Evolutionary conservation across 2,113 vertebrate genomes (phyloP), one percentile per base, ranked within the genome.

Genomic region (Urocitellus parryii): DNA sequence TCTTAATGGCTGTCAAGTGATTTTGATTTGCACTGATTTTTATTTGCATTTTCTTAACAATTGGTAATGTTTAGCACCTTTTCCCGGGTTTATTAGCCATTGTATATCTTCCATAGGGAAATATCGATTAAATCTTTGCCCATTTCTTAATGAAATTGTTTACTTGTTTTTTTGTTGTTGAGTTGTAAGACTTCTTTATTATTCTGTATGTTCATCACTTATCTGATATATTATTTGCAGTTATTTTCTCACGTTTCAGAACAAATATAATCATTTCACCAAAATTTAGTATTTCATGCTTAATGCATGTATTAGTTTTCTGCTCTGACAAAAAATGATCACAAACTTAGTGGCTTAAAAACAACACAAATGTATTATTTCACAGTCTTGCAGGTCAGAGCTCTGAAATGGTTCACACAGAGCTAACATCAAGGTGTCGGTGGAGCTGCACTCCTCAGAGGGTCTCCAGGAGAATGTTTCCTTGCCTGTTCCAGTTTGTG

Each of bases 231-330:
- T 94, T 14, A 86, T 73, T 61, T 58, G 22, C 48, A 95, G 76
- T 63, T 76, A 83, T 96, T 93, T 95, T 63, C n/a, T 90, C n/a
- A 20, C 20, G 11, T 79, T 56, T 68, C 80, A 73, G 95, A 95
- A 92, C 20, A 95, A 97, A 80, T n/a, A 72, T 27, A 94, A 95
- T 73, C 3, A 37, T 61, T 8, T 34, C 70, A 32, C 74, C 83
- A 18, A 73, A 86, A 93, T 85, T 92, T 96, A 92, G 84, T 68
- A 61, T 58, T 70, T 70, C 16, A 5, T 45, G 34, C 17, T 61
- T 82, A 90, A 87, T 90, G 12, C 22, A 24, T 93, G 4, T 72
- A 48, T 45, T 68, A 8, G 4, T 37, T 74, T 97, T 94, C 29
- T 94, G 18, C 16, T 82, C 1, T 86, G 76, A 63, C 20, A 83